A percentile compares a stretch with the other conserved stretches of the same genome.
phyloP scores from a whole-genome alignment of 2,888 invertebrate genomes.

The Ectemnius continuus region DNA sequence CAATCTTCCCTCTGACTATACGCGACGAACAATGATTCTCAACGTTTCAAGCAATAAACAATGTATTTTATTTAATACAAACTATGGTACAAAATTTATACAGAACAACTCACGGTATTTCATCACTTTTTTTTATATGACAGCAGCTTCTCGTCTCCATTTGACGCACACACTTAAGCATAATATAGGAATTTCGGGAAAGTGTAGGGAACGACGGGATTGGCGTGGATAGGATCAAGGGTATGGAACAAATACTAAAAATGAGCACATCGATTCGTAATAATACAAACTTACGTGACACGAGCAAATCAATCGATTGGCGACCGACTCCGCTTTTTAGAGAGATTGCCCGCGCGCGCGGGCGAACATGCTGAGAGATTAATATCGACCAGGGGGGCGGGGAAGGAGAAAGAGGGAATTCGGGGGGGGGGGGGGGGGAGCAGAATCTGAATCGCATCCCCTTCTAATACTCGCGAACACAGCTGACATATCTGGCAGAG shows the following conservation, averaged over 20 bases:
- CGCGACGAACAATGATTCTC: conserved; percentile 20
- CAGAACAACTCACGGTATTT: conserved; percentile 76
- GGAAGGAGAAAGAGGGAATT: not conserved
- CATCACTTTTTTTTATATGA: conserved; percentile 67
- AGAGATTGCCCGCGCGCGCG: conserved; percentile 49
- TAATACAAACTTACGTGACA: conserved; percentile 70
- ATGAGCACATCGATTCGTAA: conserved; percentile 71
- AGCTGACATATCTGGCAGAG: not conserved
- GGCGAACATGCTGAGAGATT: conserved; percentile 34
- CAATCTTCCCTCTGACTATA: conserved; percentile 25
- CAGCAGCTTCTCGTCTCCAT: conserved; percentile 63
- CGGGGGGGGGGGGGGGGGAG: conserved; percentile 12
- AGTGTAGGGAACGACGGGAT: not conserved
- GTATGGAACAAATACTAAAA: conserved; percentile 59
- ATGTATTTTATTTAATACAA: conserved; percentile 80
- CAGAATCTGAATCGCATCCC: conserved; percentile 14
- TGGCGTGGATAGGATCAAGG: conserved; percentile 15
- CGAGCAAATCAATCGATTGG: conserved; percentile 69
- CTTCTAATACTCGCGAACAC: conserved; percentile 1
- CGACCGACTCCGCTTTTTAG: conserved; percentile 59
- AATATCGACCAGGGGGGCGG: not conserved
- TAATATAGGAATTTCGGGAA: conserved; percentile 28
- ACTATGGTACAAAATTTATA: conserved; percentile 83
- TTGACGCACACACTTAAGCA: conserved; percentile 69
- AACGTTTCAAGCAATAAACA: conserved; percentile 80